These are phyloP conservation scores for Semnornis frantzii DNA, from an alignment of 2,113 vertebrate genomes.

Conservation along the genomic window DNA sequence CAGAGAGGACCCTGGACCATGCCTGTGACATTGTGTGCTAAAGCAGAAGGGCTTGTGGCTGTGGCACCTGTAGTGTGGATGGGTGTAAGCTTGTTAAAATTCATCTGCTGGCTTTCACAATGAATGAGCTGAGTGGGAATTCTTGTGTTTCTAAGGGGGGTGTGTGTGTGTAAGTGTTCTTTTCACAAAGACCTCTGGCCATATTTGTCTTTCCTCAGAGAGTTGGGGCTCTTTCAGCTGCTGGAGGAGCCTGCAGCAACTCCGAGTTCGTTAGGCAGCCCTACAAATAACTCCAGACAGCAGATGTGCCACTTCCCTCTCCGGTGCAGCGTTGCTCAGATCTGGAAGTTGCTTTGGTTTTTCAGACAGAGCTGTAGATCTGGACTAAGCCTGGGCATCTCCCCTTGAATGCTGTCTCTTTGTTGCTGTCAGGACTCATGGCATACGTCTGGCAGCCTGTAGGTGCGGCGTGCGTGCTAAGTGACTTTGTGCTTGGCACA, in stretches of 20 bases:
- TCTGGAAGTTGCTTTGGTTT: neutral
- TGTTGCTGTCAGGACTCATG: neutral
- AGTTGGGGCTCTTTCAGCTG: neutral
- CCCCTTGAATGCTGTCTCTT: neutral
- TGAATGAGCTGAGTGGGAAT: neutral
- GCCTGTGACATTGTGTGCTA: accelerated
- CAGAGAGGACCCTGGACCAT: accelerated
- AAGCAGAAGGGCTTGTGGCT: neutral
- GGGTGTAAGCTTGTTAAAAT: neutral
- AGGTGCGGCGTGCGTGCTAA: neutral
- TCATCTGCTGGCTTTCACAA: neutral
- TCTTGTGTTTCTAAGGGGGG: neutral
- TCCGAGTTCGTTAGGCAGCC: neutral
- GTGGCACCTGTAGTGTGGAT: accelerated
- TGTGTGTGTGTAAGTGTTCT: neutral
- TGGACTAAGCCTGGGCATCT: neutral
- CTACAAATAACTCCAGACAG: neutral
- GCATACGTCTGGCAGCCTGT: neutral
- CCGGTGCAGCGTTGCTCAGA: neutral
- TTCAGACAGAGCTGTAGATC: neutral
- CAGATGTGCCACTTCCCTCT: neutral
- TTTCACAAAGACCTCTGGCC: neutral
- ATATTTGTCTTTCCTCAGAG: neutral
- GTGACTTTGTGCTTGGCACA: neutral
- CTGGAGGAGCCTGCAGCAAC: neutral